A percentile compares a stretch with the other conserved stretches of the same genome.
These are phyloP conservation scores for Fissipunctia ypsillon DNA, from an alignment of 2,888 invertebrate genomes.

Conservation along the genomic window DNA sequence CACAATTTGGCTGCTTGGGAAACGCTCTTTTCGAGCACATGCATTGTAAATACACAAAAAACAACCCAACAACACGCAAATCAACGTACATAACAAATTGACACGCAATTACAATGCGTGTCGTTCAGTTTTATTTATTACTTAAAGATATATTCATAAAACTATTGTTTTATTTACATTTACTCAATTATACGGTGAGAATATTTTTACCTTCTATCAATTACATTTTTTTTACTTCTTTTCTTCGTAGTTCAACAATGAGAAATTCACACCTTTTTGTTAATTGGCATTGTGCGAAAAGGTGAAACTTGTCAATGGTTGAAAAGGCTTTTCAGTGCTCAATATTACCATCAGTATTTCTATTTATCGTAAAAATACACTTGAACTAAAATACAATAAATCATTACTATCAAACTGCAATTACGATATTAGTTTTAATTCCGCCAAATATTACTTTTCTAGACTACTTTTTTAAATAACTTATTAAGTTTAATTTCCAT, in stretches of 20 bases:
- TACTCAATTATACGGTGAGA: constrained; percentile 33
- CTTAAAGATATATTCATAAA: constrained; percentile 3
- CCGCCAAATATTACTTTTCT: not conserved
- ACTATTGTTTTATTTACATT: constrained; percentile 14
- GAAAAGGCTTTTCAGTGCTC: constrained; percentile 26
- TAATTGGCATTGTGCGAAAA: constrained; percentile 30
- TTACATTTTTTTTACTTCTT: constrained; percentile 18
- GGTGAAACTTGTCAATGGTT: constrained; percentile 51
- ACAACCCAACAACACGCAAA: constrained; percentile 19
- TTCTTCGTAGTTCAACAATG: constrained; percentile 39
- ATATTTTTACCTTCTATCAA: constrained; percentile 27
- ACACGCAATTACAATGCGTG: constrained; percentile 42
- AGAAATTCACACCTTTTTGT: constrained; percentile 55
- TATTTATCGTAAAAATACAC: not conserved
- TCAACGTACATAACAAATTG: constrained; percentile 15
- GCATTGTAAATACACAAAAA: too few species aligned
- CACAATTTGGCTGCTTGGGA: too few species aligned
- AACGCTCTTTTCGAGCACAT: too few species aligned
- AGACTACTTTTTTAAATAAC: too few species aligned
- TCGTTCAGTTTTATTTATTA: constrained; percentile 15
- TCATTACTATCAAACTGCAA: not conserved
- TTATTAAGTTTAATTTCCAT: not conserved
- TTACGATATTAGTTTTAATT: not conserved
- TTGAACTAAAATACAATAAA: not conserved
- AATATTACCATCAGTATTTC: not conserved